Evolutionary conservation across 2,113 vertebrate genomes (phyloP).

Genomic region (Anhinga rufa): DNA sequence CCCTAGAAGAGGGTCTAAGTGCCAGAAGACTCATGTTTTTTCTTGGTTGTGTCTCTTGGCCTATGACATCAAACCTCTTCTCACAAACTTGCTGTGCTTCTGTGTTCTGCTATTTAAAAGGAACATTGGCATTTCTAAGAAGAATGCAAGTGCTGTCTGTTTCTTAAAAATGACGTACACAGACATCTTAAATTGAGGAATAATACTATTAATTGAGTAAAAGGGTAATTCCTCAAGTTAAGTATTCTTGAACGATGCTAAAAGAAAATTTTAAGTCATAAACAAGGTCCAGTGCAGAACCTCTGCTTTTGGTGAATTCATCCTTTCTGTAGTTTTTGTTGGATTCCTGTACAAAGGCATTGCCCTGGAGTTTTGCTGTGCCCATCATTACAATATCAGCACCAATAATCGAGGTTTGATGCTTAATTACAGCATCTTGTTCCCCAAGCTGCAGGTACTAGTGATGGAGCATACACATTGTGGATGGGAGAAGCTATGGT

Average conservation of each 20-base stretch:
- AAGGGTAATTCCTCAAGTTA: background rate
- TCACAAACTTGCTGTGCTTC: background rate
- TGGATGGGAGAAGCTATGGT: background rate
- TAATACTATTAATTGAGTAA: background rate
- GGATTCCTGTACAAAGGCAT: background rate
- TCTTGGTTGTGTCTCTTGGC: background rate
- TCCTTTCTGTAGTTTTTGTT: no score
- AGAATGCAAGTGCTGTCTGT: background rate
- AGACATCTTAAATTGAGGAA: background rate
- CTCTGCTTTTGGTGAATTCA: background rate
- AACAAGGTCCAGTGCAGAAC: background rate
- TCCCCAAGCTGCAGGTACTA: background rate
- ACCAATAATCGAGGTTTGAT: background rate
- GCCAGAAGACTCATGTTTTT: background rate
- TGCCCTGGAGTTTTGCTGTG: background rate
- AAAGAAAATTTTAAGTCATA: background rate
- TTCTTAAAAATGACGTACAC: background rate
- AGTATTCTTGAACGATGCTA: background rate
- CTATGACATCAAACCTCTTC: background rate
- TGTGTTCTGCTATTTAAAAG: background rate
- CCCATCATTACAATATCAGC: background rate
- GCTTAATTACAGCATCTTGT: background rate
- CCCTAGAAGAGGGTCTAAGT: background rate
- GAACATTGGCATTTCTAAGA: background rate
- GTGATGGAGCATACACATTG: accelerated